A percentile compares a stretch with the other conserved stretches of the same genome.
These are phyloP conservation scores for Ictalurus punctatus DNA, from an alignment of 2,113 vertebrate genomes.

Conservation along the genomic window DNA sequence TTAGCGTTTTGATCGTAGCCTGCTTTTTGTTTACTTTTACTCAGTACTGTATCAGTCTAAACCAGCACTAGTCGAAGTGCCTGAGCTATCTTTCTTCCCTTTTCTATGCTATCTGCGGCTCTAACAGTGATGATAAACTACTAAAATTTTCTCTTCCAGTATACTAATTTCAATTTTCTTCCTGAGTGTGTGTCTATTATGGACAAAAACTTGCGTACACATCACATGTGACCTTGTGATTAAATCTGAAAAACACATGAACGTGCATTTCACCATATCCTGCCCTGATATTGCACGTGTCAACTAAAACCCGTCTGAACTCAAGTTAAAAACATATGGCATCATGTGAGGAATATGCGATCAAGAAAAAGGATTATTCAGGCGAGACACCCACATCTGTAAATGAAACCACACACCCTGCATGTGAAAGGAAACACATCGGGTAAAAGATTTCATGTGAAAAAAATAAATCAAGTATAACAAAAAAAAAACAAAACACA, in stretches of 20 bases:
- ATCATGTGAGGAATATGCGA: too few relatives aligned
- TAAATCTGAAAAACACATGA: background rate
- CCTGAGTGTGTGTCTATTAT: background rate
- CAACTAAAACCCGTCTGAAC: background rate
- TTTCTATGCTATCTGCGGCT: background rate
- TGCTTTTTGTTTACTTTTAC: background rate
- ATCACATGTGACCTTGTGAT: background rate
- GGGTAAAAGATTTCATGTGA: too few relatives aligned
- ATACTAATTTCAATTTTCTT: background rate
- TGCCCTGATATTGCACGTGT: background rate
- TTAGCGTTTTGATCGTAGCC: too few relatives aligned
- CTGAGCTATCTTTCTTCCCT: background rate
- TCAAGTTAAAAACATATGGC: background rate
- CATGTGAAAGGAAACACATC: too few relatives aligned
- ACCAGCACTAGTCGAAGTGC: background rate
- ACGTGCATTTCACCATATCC: background rate
- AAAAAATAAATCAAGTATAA: too few relatives aligned
- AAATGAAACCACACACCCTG: too few relatives aligned
- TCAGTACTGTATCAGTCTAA: background rate
- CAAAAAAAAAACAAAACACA: too few relatives aligned
- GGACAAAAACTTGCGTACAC: background rate
- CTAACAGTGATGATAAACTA: too few relatives aligned
- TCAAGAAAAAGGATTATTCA: too few relatives aligned
- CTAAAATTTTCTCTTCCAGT: background rate
- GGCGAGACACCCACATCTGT: too few relatives aligned